Conservation (phyloP, 2,888 invertebrate species). For the Heliconius ismenius region DNA sequence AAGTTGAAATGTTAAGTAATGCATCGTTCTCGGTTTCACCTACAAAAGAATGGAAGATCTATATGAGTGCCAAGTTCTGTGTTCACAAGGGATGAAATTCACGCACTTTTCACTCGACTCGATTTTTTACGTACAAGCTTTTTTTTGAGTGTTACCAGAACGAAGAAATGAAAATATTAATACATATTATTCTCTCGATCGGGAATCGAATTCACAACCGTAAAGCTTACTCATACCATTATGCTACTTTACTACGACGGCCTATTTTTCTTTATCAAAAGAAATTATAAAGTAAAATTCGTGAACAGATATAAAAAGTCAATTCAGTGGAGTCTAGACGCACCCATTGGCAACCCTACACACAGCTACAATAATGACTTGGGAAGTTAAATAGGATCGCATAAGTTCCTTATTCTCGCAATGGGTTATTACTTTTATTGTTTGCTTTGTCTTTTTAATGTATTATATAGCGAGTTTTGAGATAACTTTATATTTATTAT, state of each 20-base stretch:
- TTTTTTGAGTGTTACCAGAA: too few species aligned
- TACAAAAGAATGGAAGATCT: too few species aligned
- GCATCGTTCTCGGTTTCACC: too few species aligned
- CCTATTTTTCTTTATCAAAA: not conserved
- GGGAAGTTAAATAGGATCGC: conserved; percentile 35
- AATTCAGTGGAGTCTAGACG: conserved; percentile 32
- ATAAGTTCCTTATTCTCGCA: conserved; percentile 29
- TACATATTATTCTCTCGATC: too few species aligned
- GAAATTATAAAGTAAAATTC: conserved; percentile 26
- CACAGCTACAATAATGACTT: conserved; percentile 39
- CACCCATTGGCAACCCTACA: conserved; percentile 30
- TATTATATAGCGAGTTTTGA: not conserved
- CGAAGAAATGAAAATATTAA: too few species aligned
- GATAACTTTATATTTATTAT: conserved; percentile 17
- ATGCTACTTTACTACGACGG: not conserved
- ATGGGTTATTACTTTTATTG: conserved; percentile 31
- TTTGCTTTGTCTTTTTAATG: conserved; percentile 24
- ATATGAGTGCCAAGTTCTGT: too few species aligned
- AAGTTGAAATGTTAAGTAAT: too few species aligned
- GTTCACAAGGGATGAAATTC: too few species aligned
- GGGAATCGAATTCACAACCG: too few species aligned
- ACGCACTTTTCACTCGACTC: too few species aligned
- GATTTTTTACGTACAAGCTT: too few species aligned
- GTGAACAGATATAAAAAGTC: conserved; percentile 26
- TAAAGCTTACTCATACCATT: too few species aligned